phyloP scores from a whole-genome alignment of 2,797 vertebrate species.

The Meriones psammophilus region DNA sequence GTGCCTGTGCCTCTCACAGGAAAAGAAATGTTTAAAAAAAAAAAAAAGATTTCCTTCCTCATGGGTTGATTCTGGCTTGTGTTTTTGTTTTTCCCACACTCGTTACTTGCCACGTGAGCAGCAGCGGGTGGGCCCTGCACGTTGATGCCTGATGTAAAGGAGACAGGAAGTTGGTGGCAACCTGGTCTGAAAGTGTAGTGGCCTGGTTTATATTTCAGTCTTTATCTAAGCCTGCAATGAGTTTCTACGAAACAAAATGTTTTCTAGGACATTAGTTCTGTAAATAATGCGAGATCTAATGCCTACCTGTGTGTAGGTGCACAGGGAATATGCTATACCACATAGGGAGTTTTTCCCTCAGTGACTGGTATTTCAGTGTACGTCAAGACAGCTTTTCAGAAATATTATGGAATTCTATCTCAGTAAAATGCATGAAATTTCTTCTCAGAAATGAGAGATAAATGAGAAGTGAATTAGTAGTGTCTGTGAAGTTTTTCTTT shows the following conservation, averaged over 20 bases:
- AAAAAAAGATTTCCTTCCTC: neutral
- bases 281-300: neutral
- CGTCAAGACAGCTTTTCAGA: conserved; percentile 27
- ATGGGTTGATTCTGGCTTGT: neutral
- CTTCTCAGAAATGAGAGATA: neutral
- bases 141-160: neutral
- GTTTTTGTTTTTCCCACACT: neutral
- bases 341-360: neutral
- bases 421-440: conserved; percentile 29
- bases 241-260: conserved; percentile 41
- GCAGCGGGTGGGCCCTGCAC: neutral
- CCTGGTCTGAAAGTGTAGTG: neutral
- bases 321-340: neutral
- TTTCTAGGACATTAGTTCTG: no score
- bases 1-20: no score
- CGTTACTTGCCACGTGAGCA: neutral
- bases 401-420: conserved; percentile 36
- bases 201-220: neutral
- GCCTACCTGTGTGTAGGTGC: neutral
- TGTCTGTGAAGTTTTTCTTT: conserved; percentile 40
- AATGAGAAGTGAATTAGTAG: conserved; percentile 4
- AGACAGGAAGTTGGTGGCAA: neutral
- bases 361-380: conserved; percentile 9
- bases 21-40: no score
- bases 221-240: neutral